Base-by-base conservation (phyloP, 2,113 vertebrate species). In the Ammospiza caudacuta region DNA sequence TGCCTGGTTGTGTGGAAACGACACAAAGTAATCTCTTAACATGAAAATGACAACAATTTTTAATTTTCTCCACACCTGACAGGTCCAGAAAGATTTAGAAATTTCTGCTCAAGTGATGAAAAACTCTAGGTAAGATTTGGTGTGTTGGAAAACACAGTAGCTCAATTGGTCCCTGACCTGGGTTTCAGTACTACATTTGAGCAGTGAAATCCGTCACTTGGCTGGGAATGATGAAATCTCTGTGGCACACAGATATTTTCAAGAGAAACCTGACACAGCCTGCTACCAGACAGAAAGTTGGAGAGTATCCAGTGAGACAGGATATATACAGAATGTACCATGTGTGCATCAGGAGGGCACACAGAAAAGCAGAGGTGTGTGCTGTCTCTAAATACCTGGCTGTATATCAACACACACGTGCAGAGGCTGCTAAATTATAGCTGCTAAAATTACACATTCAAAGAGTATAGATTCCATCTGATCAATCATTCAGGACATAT, bases 401-500 rank as follows among this genome's bases (percentile, higher is more conserved):
- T 5, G 7, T 23, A 2, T 47, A 55, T 39, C 67, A 63, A 49
- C 37, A 55, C 12, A 11, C n/a, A 41, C 0, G 1, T 23, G 28
- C 12, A 54, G 47, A 43, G 23, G n/a, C 35, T 86, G 51, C 23
- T 86, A 24, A 80, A 54, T 16, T 66, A 79, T 10, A 64, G 46
- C 23, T 89, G 75, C 68, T 82, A 73, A 82, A 82, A 79, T 68
- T 31, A 64, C 7, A 54, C 22, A 64, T 69, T 82, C 37, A 54
- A 19, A 77, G 62, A 78, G 25, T n/a, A 63, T 4, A 73, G 51
- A 83, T 61, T 66, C 16, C 54, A 88, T n/a, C 70, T 58, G 76
- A 94, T 78, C 67, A 83, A 77, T 94, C 94, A 78, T 82, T 92
- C 83, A 81, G 83, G 92, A 95, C 41, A 22, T 83, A 49, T 97